Base-by-base conservation (phyloP, 2,888 invertebrate genomes). In the Athalia rosae region DNA sequence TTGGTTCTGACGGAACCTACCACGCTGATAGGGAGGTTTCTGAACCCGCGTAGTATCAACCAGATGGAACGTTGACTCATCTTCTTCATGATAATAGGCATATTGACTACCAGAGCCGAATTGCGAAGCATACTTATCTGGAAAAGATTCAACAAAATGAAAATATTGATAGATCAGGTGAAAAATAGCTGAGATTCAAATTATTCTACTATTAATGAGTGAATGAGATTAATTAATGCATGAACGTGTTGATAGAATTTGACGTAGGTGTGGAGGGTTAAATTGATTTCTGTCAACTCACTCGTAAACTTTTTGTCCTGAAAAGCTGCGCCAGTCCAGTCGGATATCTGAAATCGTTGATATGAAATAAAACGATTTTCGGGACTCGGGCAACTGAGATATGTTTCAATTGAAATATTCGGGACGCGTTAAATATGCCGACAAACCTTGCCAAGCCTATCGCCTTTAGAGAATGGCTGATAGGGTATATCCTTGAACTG, bases 401-500 rank as follows among this genome's bases (percentile, higher is more conserved):
- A 7, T 64, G 43, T 11, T 64, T 15, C 66, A 48, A 45, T 4
- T 1, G 9, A 15, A 50, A 15, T 7, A 47, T 41, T 76, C 1
- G 50, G 69, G 59, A n/a, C 15, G 45, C 13, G 3, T 53, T 56
- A 45, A 41, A 67, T 74, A 74, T 74, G 74, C 74, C 74, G 74
- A 74, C 74, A 74, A 85, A 99, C 99, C 93, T 99, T 99, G 84
- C 99, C 99, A 82, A 99, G 93, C 84, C 99, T 95, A 91, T 99
- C 99, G 80, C 98, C 98, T 91, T 99, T 99, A 84, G 99, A 98
- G 90, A 99, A 99, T 59, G 99, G 99, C 91, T 99, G 99, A 91
- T 99, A 99, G 8, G 99, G 99, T 94, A 98, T 97, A 90, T 98
- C 97, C 87, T 95, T 95, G 90, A 97, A 98, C 87, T 97, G 96